Percentiles rank a stretch among this genome's conserved stretches.
These are phyloP conservation scores for Metridium senile DNA, from an alignment of 92 coral and sea anemone species.

Conservation along the genomic window DNA sequence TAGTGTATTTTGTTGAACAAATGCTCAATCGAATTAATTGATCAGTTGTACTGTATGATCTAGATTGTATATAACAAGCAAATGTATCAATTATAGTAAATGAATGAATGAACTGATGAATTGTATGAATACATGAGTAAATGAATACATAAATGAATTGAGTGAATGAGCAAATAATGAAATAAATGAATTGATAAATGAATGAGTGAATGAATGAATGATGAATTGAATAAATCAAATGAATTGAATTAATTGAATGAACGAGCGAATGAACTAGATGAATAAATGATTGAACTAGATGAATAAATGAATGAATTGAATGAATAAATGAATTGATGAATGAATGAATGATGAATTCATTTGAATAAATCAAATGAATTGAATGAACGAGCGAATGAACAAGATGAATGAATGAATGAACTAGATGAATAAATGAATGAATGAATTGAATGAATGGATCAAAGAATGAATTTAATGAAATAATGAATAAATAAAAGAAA, in stretches of 20 bases:
- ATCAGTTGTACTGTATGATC: too few species aligned
- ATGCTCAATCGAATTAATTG: too few species aligned
- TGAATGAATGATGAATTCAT: not conserved
- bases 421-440: not conserved
- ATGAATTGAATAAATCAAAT: not conserved
- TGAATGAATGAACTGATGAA: not conserved
- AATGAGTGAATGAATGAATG: not conserved
- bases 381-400: not conserved
- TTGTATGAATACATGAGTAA: not conserved
- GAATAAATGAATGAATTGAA: too few species aligned
- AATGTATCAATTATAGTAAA: too few species aligned
- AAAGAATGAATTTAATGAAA: not conserved
- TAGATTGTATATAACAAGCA: too few species aligned
- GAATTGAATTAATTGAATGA: not conserved
- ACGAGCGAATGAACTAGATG: not conserved
- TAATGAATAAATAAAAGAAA: not conserved
- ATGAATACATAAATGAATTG: not conserved
- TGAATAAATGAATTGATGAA: conserved; percentile 6
- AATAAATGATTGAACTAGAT: too few species aligned
- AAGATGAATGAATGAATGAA: conserved; percentile 3
- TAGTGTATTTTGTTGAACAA: too few species aligned
- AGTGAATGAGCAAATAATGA: not conserved
- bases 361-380: not conserved
- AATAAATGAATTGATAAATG: not conserved
- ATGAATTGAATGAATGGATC: conserved; percentile 6